Base-by-base conservation (phyloP, 2,888 invertebrate species). In the Euplexia lucipara region DNA sequence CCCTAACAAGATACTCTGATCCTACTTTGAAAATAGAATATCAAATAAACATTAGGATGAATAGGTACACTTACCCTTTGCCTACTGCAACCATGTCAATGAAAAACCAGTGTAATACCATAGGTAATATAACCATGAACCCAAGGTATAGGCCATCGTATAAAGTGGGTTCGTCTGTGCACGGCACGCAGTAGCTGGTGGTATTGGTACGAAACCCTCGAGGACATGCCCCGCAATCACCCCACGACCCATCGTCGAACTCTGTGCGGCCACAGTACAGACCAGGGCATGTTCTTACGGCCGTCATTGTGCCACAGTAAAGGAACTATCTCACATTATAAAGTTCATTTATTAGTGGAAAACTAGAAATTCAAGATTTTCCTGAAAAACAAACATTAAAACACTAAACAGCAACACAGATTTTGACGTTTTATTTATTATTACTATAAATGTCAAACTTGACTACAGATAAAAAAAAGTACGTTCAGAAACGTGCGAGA, bases 131-230 rank as follows among this genome's bases (percentile, higher is more conserved):
- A 0, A 98, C 98, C 98, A 99, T 99, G 86, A 99, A 99, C 1
- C 98, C 98, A 22, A 99, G 96, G 89, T 98, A 99, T 47, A 99
- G 96, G 98, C 98, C 99, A 84, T 99, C 99, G 86, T 99, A 99
- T 42, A 98, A 96, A 14, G 96, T 96, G 0, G 98, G 97, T 37
- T 95, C 95, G 58, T 97, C 97, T 1, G 96, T 95, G 86, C 99
- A 99, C 2, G 96, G 96, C 18, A 96, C 91, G 88, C 99, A 99
- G 42, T 97, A 96, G 60, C 97, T 98, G 0, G 96, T 96, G 0
- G 95, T 92, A 84, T 97, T 97, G 45, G 97, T 97, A 34, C 97
- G 95, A 83, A 96, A 98, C 0, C 99, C 99, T 78, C 98, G 93
- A 0, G 98, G 98, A 83, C 98, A 98, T 1, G 98, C 97, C 0